phyloP scores from a whole-genome alignment of 1,140 invertebrate species.

The Aphaenogaster floridana region DNA sequence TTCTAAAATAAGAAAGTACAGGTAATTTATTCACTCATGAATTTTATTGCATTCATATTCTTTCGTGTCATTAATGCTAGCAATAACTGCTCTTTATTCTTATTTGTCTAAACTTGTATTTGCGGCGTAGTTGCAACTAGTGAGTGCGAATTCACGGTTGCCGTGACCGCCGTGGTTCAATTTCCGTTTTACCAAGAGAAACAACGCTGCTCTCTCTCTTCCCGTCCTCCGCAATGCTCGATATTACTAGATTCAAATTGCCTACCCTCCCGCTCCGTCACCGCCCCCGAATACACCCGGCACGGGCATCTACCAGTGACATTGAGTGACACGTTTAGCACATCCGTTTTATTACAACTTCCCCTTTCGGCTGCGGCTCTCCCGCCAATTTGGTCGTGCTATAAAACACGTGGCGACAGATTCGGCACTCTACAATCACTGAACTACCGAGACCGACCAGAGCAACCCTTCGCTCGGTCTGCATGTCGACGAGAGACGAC shows the following conservation, averaged over 20 bases:
- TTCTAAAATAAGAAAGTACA: conserved; percentile 9
- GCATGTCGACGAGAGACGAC: conserved; percentile 45
- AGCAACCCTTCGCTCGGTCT: not conserved
- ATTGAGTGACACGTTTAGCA: conserved; percentile 85
- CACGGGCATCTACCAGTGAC: conserved; percentile 75
- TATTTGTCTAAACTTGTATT: conserved; percentile 53
- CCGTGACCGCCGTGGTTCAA: conserved; percentile 55
- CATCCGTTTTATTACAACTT: conserved; percentile 82
- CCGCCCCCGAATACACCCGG: conserved; percentile 29
- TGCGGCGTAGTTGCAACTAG: not conserved
- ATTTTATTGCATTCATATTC: conserved; percentile 29
- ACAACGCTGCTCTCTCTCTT: conserved; percentile 23
- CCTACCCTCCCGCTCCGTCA: conserved; percentile 26
- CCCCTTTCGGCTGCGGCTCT: conserved; percentile 69
- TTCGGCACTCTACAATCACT: conserved; percentile 83
- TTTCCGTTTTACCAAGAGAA: conserved; percentile 65
- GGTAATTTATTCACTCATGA: conserved; percentile 11
- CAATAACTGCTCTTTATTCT: conserved; percentile 18
- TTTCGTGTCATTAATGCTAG: conserved; percentile 55
- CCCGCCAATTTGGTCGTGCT: conserved; percentile 82
- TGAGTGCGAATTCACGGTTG: conserved; percentile 50
- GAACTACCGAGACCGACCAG: conserved; percentile 68
- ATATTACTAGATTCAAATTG: conserved; percentile 68
- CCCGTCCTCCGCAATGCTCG: conserved; percentile 44
- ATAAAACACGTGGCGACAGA: conserved; percentile 87